Conservation (phyloP, 2,797 vertebrate genomes). For the Enteromius paludinosus region DNA sequence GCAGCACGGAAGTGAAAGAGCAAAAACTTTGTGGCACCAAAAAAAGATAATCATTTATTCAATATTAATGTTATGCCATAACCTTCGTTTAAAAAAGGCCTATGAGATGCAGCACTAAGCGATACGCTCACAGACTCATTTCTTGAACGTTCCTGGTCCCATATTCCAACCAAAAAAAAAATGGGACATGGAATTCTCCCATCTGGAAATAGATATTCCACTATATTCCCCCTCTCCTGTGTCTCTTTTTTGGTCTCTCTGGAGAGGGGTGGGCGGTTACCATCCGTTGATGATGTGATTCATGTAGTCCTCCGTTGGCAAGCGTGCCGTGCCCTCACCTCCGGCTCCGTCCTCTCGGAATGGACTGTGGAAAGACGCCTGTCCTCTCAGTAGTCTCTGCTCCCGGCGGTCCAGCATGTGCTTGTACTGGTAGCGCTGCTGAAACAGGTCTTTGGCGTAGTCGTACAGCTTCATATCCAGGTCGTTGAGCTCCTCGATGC, state of each 20-base stretch:
- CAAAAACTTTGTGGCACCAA: constrained; percentile 26
- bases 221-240: constrained; percentile 29
- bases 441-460: constrained; percentile 96
- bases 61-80: not conserved
- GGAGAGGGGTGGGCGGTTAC: constrained; percentile 77
- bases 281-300: constrained; percentile 99
- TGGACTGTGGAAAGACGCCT: constrained; percentile 58
- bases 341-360: constrained; percentile 46
- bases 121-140: not conserved
- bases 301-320: constrained; percentile 99
- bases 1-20: not conserved
- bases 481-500: constrained; percentile 97
- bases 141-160: not conserved
- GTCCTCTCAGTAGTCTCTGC: constrained; percentile 79
- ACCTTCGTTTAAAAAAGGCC: not conserved
- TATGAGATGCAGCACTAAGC: not conserved
- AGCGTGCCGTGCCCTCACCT: constrained; percentile 67
- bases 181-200: not conserved
- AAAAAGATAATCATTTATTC: constrained; percentile 2
- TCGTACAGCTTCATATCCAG: constrained; percentile 97
- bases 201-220: not conserved
- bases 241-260: constrained; percentile 43
- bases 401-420: constrained; percentile 92
- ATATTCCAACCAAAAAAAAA: not conserved
- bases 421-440: constrained; percentile 96